Conservation (phyloP, 2,888 invertebrate genomes). For the Lycia hirtaria region DNA sequence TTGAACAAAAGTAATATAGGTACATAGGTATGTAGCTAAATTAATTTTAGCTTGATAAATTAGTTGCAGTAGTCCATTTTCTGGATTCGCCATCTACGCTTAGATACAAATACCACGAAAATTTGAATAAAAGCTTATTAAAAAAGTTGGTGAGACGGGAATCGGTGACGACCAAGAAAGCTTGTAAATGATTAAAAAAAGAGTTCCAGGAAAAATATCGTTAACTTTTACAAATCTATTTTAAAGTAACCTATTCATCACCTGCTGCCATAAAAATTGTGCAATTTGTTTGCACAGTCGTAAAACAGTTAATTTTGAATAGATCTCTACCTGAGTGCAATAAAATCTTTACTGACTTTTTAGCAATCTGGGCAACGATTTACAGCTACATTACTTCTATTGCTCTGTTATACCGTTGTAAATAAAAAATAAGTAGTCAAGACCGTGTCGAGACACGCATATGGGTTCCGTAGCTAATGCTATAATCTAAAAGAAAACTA, state of each 20-base stretch:
- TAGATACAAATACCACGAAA: no score
- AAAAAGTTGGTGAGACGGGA: no score
- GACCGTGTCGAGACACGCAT: no score
- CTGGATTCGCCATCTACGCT: no score
- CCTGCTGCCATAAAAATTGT: constrained; percentile 63
- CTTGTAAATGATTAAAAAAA: constrained; percentile 8
- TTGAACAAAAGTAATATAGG: no score
- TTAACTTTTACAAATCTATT: constrained; percentile 45
- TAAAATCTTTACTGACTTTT: constrained; percentile 46
- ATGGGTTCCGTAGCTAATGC: no score
- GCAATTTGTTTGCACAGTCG: constrained; percentile 61
- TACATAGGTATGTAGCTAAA: no score
- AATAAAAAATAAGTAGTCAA: constrained; percentile 4
- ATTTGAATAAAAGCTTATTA: no score
- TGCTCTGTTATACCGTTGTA: constrained; percentile 4
- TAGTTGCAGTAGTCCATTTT: no score
- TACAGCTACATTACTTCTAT: no score
- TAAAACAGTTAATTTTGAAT: constrained; percentile 65
- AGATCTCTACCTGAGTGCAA: constrained; percentile 65
- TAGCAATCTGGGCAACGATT: constrained; percentile 26
- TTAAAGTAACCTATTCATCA: constrained; percentile 52
- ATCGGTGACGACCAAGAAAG: background rate
- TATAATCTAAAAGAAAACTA: no score
- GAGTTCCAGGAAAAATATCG: constrained; percentile 42
- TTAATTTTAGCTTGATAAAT: no score